phyloP scores from a whole-genome alignment of 2,888 invertebrate genomes.

The Scaptomyza caliginosa region DNA sequence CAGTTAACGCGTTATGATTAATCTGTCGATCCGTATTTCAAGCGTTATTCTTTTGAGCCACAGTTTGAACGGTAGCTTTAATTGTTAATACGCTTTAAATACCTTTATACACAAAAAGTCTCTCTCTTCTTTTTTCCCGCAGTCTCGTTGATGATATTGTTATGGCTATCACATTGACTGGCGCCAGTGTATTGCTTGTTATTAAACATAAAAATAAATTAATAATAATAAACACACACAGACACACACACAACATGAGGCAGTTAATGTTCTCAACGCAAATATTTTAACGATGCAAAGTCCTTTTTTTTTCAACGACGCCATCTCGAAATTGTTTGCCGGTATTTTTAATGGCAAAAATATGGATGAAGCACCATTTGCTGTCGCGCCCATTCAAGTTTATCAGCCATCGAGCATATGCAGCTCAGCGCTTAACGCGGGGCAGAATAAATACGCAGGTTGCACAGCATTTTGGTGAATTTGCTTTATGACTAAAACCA shows the following conservation, averaged over 20 bases:
- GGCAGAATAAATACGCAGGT: neutral
- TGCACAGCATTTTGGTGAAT: too few relatives aligned
- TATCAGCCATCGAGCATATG: slow-evolving; percentile 30
- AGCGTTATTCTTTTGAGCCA: neutral
- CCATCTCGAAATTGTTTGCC: slow-evolving; percentile 1
- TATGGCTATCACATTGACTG: slow-evolving; percentile 46
- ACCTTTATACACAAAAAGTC: slow-evolving; percentile 6
- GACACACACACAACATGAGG: slow-evolving; percentile 14
- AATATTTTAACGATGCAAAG: slow-evolving; percentile 67
- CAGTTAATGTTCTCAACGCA: slow-evolving; percentile 60
- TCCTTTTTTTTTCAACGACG: slow-evolving; percentile 15
- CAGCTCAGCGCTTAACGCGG: slow-evolving; percentile 12
- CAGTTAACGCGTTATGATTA: slow-evolving; percentile 13
- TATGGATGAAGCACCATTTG: slow-evolving; percentile 7
- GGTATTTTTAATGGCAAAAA: slow-evolving; percentile 26
- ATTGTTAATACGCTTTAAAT: slow-evolving; percentile 11
- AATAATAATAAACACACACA: slow-evolving; percentile 40
- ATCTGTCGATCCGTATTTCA: slow-evolving; percentile 23
- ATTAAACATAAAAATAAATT: slow-evolving; percentile 77
- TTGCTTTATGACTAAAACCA: too few relatives aligned
- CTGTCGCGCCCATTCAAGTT: slow-evolving; percentile 26
- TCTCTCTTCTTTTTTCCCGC: slow-evolving; percentile 7
- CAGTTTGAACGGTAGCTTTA: slow-evolving; percentile 5
- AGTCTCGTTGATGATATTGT: slow-evolving; percentile 44
- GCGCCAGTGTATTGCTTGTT: slow-evolving; percentile 57